phyloP scores from a whole-genome alignment of 2,888 invertebrate genomes.

The Apomyelois bistriatella region DNA sequence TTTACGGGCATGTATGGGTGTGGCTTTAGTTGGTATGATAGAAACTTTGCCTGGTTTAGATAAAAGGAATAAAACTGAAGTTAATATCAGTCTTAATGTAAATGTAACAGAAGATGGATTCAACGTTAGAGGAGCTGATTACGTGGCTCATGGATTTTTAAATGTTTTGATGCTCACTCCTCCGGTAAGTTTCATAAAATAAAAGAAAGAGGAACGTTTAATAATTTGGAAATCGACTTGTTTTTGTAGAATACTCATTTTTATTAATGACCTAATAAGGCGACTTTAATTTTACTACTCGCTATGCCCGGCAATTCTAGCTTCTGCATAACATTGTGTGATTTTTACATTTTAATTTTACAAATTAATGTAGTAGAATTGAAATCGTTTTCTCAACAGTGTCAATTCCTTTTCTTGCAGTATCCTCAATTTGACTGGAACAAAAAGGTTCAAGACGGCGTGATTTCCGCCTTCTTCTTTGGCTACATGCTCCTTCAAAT shows the following conservation, averaged over 20 bases:
- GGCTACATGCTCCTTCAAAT: constrained; percentile 86
- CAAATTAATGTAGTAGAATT: no score
- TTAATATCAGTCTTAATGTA: background rate
- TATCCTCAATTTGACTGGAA: constrained; percentile 77
- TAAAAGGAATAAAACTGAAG: background rate
- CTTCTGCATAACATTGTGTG: no score
- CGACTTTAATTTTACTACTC: no score
- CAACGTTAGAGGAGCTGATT: constrained; percentile 21
- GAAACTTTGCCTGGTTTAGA: background rate
- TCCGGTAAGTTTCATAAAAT: constrained; percentile 46
- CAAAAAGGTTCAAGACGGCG: constrained; percentile 64
- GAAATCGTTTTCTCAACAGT: no score
- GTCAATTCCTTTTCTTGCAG: constrained; percentile 38
- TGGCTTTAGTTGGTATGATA: constrained; percentile 83
- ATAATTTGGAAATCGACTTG: no score
- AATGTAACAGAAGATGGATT: background rate
- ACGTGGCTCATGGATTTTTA: constrained; percentile 31
- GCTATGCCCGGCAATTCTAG: no score
- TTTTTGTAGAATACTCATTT: no score
- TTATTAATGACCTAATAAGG: no score
- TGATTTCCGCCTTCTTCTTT: constrained; percentile 80
- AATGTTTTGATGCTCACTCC: constrained; percentile 42
- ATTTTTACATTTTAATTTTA: no score
- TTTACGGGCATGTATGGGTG: constrained; percentile 82
- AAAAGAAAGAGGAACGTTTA: no score